These are phyloP conservation scores for Cynodonichthys magdalenae DNA, from an alignment of 2,797 vertebrate genomes.

Conservation along the genomic window DNA sequence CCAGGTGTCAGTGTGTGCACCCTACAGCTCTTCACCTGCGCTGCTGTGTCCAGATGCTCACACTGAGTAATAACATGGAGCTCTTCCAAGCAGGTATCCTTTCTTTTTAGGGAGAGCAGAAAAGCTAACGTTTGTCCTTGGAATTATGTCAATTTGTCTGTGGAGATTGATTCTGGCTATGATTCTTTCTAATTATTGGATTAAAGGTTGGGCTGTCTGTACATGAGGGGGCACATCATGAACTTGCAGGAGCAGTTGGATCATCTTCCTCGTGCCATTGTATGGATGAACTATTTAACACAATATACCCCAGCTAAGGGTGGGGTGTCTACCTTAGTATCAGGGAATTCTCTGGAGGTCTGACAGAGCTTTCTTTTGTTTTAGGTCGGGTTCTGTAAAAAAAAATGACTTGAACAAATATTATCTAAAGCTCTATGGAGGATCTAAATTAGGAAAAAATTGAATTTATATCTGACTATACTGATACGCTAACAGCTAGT, in stretches of 20 bases:
- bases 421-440: too few relatives aligned
- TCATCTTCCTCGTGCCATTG: not conserved
- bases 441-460: too few relatives aligned
- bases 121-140: slow-evolving; percentile 50
- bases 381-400: too few relatives aligned
- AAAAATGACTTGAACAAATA: too few relatives aligned
- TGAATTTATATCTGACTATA: too few relatives aligned
- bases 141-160: slow-evolving; percentile 63
- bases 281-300: not conserved
- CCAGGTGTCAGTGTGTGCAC: slow-evolving; percentile 40
- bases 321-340: not conserved
- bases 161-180: slow-evolving; percentile 53
- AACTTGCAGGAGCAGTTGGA: too few relatives aligned
- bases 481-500: too few relatives aligned
- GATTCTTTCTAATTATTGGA: too few relatives aligned
- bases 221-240: too few relatives aligned
- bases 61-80: slow-evolving; percentile 71
- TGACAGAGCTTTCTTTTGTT: not conserved
- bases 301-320: not conserved
- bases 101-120: slow-evolving; percentile 55
- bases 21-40: slow-evolving; percentile 73
- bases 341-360: not conserved
- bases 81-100: slow-evolving; percentile 69
- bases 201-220: not conserved
- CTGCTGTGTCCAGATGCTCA: slow-evolving; percentile 74